A percentile compares a stretch with the other conserved stretches of the same genome.
Conservation (phyloP, 2,888 invertebrate genomes). For the Archaeoteleia sp. region DNA sequence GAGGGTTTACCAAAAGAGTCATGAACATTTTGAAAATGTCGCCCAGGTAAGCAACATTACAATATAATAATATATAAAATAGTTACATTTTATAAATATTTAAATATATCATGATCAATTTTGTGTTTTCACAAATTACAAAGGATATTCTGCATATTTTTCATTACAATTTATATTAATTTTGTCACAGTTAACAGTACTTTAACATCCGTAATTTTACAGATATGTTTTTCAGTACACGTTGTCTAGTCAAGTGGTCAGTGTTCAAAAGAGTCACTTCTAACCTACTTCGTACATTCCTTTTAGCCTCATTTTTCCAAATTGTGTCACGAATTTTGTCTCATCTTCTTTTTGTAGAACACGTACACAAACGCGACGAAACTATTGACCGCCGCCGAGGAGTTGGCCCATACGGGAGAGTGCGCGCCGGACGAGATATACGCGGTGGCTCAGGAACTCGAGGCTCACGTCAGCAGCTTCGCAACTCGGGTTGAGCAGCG, state of each 20-base stretch:
- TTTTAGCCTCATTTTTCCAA: not conserved
- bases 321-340: conserved; percentile 12
- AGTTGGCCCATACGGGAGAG: conserved; percentile 95
- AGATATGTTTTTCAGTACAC: no score
- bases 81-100: conserved; percentile 1
- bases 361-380: conserved; percentile 99
- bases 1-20: conserved; percentile 96
- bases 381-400: conserved; percentile 95
- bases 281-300: no score
- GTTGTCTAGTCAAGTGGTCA: no score
- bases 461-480: conserved; percentile 95
- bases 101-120: not conserved
- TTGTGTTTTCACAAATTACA: no score
- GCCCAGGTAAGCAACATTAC: conserved; percentile 83
- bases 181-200: no score
- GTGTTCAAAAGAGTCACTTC: no score
- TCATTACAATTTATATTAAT: conserved; percentile 1
- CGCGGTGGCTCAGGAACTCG: conserved; percentile 94
- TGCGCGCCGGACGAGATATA: conserved; percentile 97
- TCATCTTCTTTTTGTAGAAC: conserved; percentile 86
- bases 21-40: conserved; percentile 98
- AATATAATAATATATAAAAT: conserved; percentile 4
- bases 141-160: conserved; percentile 8
- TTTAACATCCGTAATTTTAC: not conserved
- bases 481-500: conserved; percentile 94